A percentile compares a stretch with the other conserved stretches of the same genome.
phyloP scores from a whole-genome alignment of 2,888 invertebrate genomes.

The Frankliniella fusca region DNA sequence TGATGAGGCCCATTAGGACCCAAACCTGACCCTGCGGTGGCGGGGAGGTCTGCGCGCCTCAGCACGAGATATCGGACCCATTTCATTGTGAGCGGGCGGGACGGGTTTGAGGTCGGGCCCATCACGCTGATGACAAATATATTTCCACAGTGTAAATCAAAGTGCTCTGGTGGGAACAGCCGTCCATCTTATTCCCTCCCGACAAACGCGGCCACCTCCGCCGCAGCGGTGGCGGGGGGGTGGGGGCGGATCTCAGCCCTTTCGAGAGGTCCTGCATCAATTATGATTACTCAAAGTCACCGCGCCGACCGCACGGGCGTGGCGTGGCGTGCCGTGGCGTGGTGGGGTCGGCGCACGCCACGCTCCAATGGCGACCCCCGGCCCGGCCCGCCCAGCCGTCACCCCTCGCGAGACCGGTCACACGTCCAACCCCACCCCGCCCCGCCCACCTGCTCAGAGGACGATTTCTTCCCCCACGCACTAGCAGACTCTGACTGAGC shows the following conservation, averaged over 20 bases:
- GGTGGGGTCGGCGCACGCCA: no score
- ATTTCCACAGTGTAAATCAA: not conserved
- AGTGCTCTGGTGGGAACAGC: not conserved
- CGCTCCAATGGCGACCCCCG: no score
- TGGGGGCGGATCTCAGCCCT: not conserved
- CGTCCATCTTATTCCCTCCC: not conserved
- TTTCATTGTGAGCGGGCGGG: not conserved
- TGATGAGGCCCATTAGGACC: not conserved
- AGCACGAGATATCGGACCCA: not conserved
- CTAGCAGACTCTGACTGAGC: no score
- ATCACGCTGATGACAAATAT: not conserved
- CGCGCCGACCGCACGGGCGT: not conserved
- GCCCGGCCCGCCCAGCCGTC: no score
- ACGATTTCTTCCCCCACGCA: no score
- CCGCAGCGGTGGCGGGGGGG: no score
- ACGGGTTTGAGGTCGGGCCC: not conserved
- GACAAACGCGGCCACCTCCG: not conserved
- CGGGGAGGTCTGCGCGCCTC: not conserved
- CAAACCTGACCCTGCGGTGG: not conserved
- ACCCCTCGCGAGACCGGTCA: no score
- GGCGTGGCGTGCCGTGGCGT: no score
- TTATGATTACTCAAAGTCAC: slow-evolving; percentile 24
- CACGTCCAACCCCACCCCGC: no score
- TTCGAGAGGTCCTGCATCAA: not conserved
- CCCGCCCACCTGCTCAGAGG: no score